These are phyloP conservation scores for Metaphire vulgaris DNA, from an alignment of 1,140 invertebrate species.

Conservation along the genomic window DNA sequence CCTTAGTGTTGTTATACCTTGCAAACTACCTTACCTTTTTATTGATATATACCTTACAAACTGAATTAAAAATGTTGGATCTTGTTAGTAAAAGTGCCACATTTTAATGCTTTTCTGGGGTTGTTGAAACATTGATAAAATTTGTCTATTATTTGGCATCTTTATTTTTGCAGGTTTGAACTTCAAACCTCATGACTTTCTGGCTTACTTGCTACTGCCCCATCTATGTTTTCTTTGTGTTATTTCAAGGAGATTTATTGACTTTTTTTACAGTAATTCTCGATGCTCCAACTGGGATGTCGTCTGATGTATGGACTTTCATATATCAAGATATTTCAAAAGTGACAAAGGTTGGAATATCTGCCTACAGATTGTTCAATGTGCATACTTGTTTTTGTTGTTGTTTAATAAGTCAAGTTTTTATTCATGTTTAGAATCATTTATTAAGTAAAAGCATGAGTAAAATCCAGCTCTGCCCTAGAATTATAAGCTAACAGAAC, in stretches of 20 bases:
- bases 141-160: not conserved
- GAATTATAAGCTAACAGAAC: not conserved
- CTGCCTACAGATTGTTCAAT: not conserved
- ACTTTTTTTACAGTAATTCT: constrained; percentile 41
- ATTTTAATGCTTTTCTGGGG: not conserved
- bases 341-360: constrained; percentile 38
- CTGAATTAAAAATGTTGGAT: not conserved
- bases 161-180: not conserved
- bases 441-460: not conserved
- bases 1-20: not conserved
- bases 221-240: not conserved
- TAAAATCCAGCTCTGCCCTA: not conserved
- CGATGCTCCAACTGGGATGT: constrained; percentile 49
- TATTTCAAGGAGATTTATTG: not conserved
- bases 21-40: not conserved
- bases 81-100: not conserved
- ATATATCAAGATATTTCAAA: constrained; percentile 39
- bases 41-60: not conserved
- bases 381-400: too few relatives aligned
- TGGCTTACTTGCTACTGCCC: not conserved
- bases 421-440: not conserved
- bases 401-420: not conserved
- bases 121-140: not conserved
- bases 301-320: constrained; percentile 47
- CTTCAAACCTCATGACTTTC: not conserved